These are phyloP conservation scores for Archaeoteleia sp. DNA, from an alignment of 2,888 invertebrate species.

Conservation along the genomic window DNA sequence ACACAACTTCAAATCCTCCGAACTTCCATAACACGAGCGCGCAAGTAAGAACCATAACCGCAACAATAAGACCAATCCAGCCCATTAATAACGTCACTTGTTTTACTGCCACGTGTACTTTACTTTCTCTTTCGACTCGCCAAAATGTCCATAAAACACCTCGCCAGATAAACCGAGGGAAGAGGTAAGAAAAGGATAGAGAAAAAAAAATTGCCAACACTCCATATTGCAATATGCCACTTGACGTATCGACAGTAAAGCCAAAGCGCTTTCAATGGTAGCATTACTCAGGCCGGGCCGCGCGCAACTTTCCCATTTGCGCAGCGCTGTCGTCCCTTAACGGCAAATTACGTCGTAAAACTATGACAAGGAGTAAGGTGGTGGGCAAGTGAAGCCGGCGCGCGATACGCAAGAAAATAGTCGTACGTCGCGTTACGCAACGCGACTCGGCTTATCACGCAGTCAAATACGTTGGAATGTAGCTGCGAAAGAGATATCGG, in stretches of 20 bases:
- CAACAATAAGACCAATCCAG: constrained; percentile 40
- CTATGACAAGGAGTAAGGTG: no score
- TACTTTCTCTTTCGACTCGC: constrained; percentile 44
- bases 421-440: constrained; percentile 18
- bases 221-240: constrained; percentile 39
- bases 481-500: constrained; percentile 66
- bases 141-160: constrained; percentile 46
- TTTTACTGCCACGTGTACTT: constrained; percentile 43
- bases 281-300: constrained; percentile 36
- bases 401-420: no score
- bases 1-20: no score
- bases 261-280: constrained; percentile 37
- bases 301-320: constrained; percentile 42
- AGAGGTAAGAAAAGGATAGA: no score
- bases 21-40: no score
- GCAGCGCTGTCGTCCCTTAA: constrained; percentile 44
- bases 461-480: constrained; percentile 56
- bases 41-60: no score
- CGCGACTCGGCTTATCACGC: constrained; percentile 11
- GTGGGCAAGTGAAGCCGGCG: no score
- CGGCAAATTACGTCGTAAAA: constrained; percentile 45
- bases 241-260: constrained; percentile 46
- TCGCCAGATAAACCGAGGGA: constrained; percentile 10
- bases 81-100: constrained; percentile 38
- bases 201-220: constrained; percentile 20